Conservation (phyloP, 35 echinoderm and acorn worm genomes). For the Eucidaris tribuloides region DNA sequence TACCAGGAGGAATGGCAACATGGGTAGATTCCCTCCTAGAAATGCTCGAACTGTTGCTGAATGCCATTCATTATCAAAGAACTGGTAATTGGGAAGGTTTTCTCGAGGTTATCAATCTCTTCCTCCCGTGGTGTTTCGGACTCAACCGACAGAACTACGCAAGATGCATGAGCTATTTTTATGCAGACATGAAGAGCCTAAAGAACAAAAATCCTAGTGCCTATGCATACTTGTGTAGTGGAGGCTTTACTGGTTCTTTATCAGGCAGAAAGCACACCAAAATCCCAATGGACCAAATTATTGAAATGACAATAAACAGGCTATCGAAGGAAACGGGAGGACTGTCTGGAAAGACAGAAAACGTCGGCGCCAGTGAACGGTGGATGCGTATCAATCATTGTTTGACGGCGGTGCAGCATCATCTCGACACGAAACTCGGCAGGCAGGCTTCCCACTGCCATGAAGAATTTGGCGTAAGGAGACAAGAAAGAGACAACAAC, state of each 20-base stretch:
- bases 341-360: constrained; percentile 6
- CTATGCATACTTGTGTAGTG: not conserved
- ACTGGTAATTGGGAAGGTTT: too few species aligned
- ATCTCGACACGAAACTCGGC: not conserved
- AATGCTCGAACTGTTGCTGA: not conserved
- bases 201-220: not conserved
- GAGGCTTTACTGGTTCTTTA: not conserved
- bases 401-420: not conserved
- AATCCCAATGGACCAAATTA: not conserved
- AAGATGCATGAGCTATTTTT: not conserved
- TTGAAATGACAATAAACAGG: not conserved
- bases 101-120: not conserved
- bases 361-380: constrained; percentile 1
- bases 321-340: not conserved
- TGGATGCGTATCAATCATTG: constrained; percentile 8
- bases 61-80: too few species aligned
- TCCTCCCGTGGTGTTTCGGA: not conserved
- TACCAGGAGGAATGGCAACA: not conserved
- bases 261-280: not conserved
- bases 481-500: not conserved
- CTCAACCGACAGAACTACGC: not conserved
- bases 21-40: not conserved
- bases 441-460: not conserved
- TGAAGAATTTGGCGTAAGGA: not conserved
- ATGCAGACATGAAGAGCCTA: not conserved